Base-by-base conservation (phyloP, 2,113 vertebrate genomes). In the Casuarius casuarius region DNA sequence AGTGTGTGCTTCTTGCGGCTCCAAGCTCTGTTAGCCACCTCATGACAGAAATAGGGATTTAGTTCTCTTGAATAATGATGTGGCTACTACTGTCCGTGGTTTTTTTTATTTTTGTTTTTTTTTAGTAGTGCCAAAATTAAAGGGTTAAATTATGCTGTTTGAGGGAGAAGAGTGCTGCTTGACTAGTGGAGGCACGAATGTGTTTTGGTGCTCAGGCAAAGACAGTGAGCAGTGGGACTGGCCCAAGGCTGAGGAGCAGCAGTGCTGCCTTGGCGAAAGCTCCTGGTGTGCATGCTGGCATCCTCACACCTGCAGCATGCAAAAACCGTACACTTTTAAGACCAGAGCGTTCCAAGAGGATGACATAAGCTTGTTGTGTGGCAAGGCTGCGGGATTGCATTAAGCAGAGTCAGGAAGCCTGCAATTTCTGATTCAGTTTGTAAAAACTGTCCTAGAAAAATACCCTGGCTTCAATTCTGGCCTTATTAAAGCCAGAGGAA, bases 381-480 rank as follows among this genome's bases (percentile, higher is more conserved):
- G 40, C n/a, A 63, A 3, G 40, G 42, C 73, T 71, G 38, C 67
- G 58, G 29, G 16, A 13, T 76, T 91, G 44, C 29, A n/a, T 35
- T 49, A 58, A 61, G 19, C 17, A 22, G 8, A 71, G 40, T 23
- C 23, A 63, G 46, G 35, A 80, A 90, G 54, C 7, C 46, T 12
- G 0, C n/a, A 14, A 66, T 85, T 80, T 63, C 59, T 31, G 33
- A 7, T 73, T 73, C 0, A 1, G 25, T 80, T 70, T 54, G 26
- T 54, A 44, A 49, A 62, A 80, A 10, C 28, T 19, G 25, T 15
- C 70, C 46, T 33, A 77, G 42, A 84, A 67, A 86, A 76, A 38
- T n/a, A 26, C 2, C 8, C 2, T n/a, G 61, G 15, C 42, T 0
- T 0, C 51, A 65, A 59, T 18, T 19, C 5, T 33, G 31, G 10